A percentile compares a stretch with the other conserved stretches of the same genome.
phyloP scores from a whole-genome alignment of 2,113 vertebrate species.

The Peucedramus taeniatus region DNA sequence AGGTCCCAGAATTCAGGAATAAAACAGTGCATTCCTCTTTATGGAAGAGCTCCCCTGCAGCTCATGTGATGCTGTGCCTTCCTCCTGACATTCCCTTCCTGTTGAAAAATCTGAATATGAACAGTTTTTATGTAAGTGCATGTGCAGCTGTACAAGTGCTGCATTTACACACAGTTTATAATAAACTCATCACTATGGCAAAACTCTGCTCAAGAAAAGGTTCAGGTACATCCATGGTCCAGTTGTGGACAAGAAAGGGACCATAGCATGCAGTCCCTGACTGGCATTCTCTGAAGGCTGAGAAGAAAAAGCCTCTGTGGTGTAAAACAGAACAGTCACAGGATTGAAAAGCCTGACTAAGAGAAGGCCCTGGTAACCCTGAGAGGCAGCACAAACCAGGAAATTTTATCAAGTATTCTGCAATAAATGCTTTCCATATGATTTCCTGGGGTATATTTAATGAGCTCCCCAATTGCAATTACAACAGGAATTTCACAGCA shows the following conservation, averaged over 20 bases:
- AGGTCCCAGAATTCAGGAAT: background rate
- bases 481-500: background rate
- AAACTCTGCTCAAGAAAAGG: background rate
- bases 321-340: background rate
- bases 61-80: background rate
- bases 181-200: background rate
- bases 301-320: background rate
- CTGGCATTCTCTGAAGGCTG: background rate
- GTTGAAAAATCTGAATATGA: background rate
- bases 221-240: background rate
- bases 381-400: background rate
- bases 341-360: background rate
- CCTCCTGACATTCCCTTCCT: background rate
- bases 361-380: background rate
- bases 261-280: background rate
- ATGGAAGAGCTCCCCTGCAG: background rate
- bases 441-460: background rate
- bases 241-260: background rate
- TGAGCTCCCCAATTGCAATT: background rate
- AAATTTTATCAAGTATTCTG: background rate
- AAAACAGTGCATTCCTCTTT: background rate
- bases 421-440: background rate
- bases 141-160: background rate
- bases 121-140: background rate
- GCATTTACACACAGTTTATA: fast-evolving